These are phyloP conservation scores for Anseranas semipalmata DNA, from an alignment of 2,113 vertebrate species.

Conservation along the genomic window DNA sequence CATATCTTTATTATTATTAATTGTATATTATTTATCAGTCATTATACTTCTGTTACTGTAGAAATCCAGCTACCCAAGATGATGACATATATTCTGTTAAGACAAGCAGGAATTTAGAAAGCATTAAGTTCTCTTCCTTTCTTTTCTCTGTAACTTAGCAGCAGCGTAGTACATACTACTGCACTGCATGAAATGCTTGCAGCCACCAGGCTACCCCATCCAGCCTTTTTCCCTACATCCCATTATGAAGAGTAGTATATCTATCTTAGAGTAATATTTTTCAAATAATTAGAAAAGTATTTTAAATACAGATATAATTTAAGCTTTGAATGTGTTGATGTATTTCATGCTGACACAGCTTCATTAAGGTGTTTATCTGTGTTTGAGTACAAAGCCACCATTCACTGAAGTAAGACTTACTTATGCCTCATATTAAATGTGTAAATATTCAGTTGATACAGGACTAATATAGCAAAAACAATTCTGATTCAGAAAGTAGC, in stretches of 20 bases:
- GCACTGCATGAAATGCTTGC: neutral
- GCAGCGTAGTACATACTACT: rapidly evolving
- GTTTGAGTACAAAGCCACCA: neutral
- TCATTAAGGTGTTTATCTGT: neutral
- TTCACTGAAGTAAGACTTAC: neutral
- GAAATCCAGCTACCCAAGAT: neutral
- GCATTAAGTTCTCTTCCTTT: neutral
- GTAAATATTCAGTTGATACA: neutral
- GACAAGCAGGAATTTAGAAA: neutral
- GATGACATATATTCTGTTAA: neutral
- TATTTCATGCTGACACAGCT: neutral
- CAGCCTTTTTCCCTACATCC: neutral
- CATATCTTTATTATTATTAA: neutral
- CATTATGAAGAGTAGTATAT: neutral
- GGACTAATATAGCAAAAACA: neutral
- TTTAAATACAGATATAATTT: neutral
- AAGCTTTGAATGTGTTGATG: neutral
- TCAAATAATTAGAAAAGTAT: neutral
- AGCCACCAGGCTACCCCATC: neutral
- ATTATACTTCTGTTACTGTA: neutral
- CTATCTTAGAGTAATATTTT: neutral
- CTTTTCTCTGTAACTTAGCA: neutral
- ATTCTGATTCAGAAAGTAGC: neutral
- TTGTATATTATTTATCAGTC: neutral
- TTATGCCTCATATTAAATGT: neutral